phyloP scores from a whole-genome alignment of 2,888 invertebrate genomes.

The Stenodema calcarata region DNA sequence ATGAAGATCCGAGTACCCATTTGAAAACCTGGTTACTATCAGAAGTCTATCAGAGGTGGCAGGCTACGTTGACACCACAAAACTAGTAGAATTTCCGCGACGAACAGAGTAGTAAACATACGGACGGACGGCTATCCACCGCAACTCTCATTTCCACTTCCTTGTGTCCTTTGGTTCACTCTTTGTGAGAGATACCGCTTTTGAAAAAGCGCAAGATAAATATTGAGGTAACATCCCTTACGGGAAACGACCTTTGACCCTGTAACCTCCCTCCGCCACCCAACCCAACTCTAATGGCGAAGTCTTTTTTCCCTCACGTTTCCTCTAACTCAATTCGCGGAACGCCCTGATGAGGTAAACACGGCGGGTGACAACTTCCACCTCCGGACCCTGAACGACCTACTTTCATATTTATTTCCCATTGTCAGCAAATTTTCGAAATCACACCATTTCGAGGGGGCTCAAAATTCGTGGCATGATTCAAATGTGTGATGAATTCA shows the following conservation, averaged over 20 bases:
- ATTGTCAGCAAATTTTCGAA: too few species aligned
- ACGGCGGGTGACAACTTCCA: neutral
- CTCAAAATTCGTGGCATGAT: too few species aligned
- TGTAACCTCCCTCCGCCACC: neutral
- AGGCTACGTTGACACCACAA: too few species aligned
- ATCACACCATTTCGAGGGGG: too few species aligned
- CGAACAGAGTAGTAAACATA: too few species aligned
- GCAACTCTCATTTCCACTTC: neutral
- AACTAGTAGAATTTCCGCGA: too few species aligned
- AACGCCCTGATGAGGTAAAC: neutral
- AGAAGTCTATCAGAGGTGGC: too few species aligned
- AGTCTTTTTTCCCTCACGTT: neutral
- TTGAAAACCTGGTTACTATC: too few species aligned
- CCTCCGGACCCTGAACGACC: neutral
- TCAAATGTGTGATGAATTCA: too few species aligned
- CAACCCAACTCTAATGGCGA: neutral
- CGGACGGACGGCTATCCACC: too few species aligned
- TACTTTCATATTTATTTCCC: neutral
- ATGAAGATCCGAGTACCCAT: too few species aligned
- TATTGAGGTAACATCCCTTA: neutral
- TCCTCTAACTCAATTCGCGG: neutral
- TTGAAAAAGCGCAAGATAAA: neutral
- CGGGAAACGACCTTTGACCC: neutral
- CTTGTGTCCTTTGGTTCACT: neutral
- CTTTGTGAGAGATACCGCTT: neutral